Conservation (phyloP, 1,140 invertebrate genomes). For the Araneus ventricosus region DNA sequence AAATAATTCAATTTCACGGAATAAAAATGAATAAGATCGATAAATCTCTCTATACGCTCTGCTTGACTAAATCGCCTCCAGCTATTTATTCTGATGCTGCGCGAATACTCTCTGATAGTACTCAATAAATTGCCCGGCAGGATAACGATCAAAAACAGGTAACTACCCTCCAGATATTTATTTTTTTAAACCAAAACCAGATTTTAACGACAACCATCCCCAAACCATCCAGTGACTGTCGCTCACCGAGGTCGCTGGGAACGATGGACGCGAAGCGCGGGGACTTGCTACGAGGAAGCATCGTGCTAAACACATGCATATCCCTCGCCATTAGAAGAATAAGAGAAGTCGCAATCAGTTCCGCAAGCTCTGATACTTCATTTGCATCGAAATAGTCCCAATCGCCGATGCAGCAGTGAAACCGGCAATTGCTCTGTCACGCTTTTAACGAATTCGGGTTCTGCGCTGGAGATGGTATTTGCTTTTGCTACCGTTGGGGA, state of each 20-base stretch:
- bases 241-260: neutral
- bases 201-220: neutral
- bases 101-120: neutral
- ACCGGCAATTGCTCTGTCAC: slow-evolving; percentile 65
- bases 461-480: slow-evolving; percentile 1
- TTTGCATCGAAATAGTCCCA: slow-evolving; percentile 64
- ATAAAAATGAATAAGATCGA: neutral
- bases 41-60: neutral
- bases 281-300: neutral
- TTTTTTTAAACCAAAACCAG: neutral
- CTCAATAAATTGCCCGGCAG: neutral
- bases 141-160: neutral
- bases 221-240: neutral
- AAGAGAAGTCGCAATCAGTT: slow-evolving; percentile 47
- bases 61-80: neutral
- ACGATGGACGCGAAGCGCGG: neutral
- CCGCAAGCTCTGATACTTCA: slow-evolving; percentile 44
- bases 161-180: neutral
- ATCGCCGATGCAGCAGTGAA: slow-evolving; percentile 54
- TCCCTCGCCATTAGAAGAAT: neutral
- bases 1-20: neutral
- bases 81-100: neutral
- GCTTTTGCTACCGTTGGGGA: slow-evolving; percentile 3
- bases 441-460: slow-evolving; percentile 30
- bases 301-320: slow-evolving; percentile 10